phyloP scores from a whole-genome alignment of 2,797 vertebrate genomes.

The Leptodactylus fallax region DNA sequence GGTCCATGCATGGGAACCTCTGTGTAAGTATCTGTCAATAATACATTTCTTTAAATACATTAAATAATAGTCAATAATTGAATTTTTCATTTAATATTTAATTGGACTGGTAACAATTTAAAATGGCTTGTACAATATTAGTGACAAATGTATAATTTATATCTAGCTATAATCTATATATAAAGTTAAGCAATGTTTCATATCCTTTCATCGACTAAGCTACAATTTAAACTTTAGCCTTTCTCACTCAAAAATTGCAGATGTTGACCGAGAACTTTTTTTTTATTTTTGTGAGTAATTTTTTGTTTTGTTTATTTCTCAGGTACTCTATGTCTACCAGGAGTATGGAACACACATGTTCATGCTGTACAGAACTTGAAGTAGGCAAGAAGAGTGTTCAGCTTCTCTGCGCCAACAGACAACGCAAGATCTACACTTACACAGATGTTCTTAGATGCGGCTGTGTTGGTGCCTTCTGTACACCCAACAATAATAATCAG shows the following conservation, averaged over 20 bases:
- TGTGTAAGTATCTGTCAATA: conserved; percentile 31
- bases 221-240: too few relatives aligned
- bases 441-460: conserved; percentile 74
- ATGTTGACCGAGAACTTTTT: background rate
- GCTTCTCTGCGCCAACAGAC: conserved; percentile 71
- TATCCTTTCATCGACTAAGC: too few relatives aligned
- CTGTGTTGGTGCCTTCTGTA: conserved; percentile 71
- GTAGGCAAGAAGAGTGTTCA: conserved; percentile 71
- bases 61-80: too few relatives aligned
- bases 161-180: too few relatives aligned
- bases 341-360: conserved; percentile 73
- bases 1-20: conserved; percentile 61
- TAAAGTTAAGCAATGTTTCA: too few relatives aligned
- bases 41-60: too few relatives aligned
- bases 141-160: too few relatives aligned
- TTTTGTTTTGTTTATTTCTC: conserved; percentile 18
- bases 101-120: too few relatives aligned
- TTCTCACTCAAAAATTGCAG: background rate
- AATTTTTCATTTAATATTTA: too few relatives aligned
- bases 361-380: conserved; percentile 76
- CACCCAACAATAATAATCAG: background rate
- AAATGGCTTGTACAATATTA: too few relatives aligned
- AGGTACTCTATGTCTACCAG: conserved; percentile 76
- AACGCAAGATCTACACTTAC: conserved; percentile 65
- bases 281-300: background rate